A percentile compares a stretch with the other conserved stretches of the same genome.
phyloP scores from a whole-genome alignment of 2,888 invertebrate genomes.

The Carpatolechia fugitivella region DNA sequence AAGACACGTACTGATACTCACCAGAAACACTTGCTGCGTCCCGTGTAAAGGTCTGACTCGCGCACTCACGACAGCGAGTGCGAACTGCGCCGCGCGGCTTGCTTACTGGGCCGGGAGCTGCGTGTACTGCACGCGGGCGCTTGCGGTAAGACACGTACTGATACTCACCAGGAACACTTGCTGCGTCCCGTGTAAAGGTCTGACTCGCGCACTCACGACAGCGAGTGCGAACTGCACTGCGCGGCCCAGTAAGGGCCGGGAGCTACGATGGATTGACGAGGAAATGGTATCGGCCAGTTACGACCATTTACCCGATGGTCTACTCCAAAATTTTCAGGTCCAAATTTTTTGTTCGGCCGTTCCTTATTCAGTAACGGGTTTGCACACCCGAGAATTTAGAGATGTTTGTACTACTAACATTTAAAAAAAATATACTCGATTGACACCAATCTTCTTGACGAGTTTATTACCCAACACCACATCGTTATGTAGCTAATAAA shows the following conservation, averaged over 20 bases:
- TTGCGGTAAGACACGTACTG: slow-evolving; percentile 49
- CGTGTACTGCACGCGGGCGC: slow-evolving; percentile 68
- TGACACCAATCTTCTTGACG: no score
- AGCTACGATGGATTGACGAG: no score
- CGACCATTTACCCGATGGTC: no score
- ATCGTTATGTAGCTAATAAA: no score
- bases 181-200: slow-evolving; percentile 89
- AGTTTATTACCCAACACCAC: no score
- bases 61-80: slow-evolving; percentile 91
- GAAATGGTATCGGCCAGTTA: no score
- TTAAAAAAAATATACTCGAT: no score
- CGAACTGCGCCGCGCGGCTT: slow-evolving; percentile 86
- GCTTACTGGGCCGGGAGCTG: slow-evolving; percentile 75
- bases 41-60: slow-evolving; percentile 92
- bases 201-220: slow-evolving; percentile 90
- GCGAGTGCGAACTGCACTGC: slow-evolving; percentile 88
- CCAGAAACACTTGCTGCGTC: slow-evolving; percentile 38
- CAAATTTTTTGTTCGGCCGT: no score
- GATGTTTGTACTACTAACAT: no score
- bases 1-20: slow-evolving; percentile 13
- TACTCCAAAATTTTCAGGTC: no score
- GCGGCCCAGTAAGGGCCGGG: slow-evolving; percentile 82
- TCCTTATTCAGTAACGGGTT: no score
- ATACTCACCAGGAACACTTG: background rate
- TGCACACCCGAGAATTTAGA: no score